Percentiles rank a stretch among this genome's conserved stretches.
These are phyloP conservation scores for Struthidea cinerea DNA, from an alignment of 2,113 vertebrate species.

Conservation along the genomic window DNA sequence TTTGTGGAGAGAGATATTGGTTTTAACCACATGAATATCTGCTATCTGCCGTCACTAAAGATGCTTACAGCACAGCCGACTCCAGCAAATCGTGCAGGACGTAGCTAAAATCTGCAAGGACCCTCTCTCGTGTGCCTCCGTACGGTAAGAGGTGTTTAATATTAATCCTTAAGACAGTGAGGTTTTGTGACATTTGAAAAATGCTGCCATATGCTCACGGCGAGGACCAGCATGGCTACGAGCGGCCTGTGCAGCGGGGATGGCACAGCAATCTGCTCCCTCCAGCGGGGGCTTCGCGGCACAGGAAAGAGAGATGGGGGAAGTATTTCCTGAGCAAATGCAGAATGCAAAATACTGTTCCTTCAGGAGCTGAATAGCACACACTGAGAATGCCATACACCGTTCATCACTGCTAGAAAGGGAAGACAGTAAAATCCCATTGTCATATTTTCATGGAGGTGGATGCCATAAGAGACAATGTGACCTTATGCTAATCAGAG, in stretches of 20 bases:
- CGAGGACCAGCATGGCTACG: neutral
- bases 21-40: slow-evolving; percentile 30
- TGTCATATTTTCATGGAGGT: neutral
- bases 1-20: slow-evolving; percentile 11
- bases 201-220: slow-evolving; percentile 37
- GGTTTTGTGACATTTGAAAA: slow-evolving; percentile 33
- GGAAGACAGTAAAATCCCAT: neutral
- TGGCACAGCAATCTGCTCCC: neutral
- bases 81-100: neutral
- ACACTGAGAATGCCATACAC: neutral
- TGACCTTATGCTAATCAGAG: neutral
- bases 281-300: neutral
- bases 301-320: neutral
- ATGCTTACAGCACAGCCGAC: neutral
- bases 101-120: neutral
- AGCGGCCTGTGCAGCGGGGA: neutral
- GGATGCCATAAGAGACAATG: neutral
- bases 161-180: neutral
- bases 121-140: neutral
- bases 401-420: neutral
- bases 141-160: slow-evolving; percentile 21
- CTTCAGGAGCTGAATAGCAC: neutral
- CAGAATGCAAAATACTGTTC: neutral
- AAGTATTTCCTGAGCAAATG: neutral
- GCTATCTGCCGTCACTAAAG: slow-evolving; percentile 33